These are phyloP conservation scores for Achatina immaculata DNA, from an alignment of 1,140 invertebrate species.

Conservation along the genomic window DNA sequence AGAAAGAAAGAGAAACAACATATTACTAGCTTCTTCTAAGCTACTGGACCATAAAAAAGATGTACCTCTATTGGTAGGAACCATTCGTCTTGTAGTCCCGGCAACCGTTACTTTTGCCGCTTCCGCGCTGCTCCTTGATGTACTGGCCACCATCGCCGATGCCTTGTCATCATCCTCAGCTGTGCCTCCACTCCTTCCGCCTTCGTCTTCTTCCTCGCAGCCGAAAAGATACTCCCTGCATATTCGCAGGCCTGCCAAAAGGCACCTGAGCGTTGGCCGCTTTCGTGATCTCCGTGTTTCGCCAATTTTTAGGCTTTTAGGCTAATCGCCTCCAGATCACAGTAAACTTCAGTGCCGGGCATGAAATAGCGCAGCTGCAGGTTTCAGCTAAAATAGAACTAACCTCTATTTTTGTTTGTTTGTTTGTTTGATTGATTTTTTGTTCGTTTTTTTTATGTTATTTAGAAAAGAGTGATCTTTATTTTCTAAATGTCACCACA, in stretches of 20 bases:
- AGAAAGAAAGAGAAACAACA: background rate
- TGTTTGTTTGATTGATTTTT: too few relatives aligned
- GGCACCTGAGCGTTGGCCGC: background rate
- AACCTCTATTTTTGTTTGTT: too few relatives aligned
- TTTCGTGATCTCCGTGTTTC: background rate
- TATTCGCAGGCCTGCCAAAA: background rate
- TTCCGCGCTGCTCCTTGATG: background rate
- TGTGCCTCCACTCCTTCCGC: background rate
- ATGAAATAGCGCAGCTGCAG: too few relatives aligned
- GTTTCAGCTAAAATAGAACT: too few relatives aligned
- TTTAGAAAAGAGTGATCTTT: too few relatives aligned
- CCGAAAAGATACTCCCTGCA: constrained; percentile 16
- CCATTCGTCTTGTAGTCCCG: background rate
- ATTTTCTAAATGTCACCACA: too few relatives aligned
- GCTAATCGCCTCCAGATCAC: too few relatives aligned
- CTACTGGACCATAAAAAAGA: background rate
- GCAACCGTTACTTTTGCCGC: too few relatives aligned
- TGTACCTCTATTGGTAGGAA: constrained; percentile 10
- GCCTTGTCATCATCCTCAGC: background rate
- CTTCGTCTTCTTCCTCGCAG: background rate
- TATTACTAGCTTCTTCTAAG: too few relatives aligned
- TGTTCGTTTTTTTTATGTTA: too few relatives aligned
- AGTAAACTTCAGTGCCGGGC: too few relatives aligned
- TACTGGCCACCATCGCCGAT: background rate
- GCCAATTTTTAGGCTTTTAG: constrained; percentile 9